Conservation (phyloP, 2,797 vertebrate species). For the Apodemus agrarius region DNA sequence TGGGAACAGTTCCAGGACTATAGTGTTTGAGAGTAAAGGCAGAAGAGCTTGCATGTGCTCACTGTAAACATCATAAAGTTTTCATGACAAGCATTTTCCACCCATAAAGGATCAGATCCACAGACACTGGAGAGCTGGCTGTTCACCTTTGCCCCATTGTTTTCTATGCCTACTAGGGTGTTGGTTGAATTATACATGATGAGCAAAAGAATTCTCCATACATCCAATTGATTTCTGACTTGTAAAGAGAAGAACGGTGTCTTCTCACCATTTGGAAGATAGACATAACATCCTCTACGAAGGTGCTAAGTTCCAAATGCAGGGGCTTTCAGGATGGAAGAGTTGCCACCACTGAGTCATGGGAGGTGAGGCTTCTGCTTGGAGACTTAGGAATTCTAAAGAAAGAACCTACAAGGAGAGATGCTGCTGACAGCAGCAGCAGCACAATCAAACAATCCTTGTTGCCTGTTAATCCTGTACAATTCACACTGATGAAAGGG, state of each 20-base stretch:
- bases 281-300: background rate
- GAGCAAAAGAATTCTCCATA: background rate
- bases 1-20: background rate
- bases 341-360: background rate
- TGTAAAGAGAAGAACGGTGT: background rate
- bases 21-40: background rate
- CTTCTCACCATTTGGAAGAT: background rate
- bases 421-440: background rate
- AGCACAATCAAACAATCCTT: conserved; percentile 59
- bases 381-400: background rate
- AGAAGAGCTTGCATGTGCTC: background rate
- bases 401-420: background rate
- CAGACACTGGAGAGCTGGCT: background rate
- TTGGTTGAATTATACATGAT: background rate
- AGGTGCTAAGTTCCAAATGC: background rate
- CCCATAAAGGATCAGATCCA: too few relatives aligned
- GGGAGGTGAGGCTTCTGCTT: background rate
- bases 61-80: background rate
- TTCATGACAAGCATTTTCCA: background rate
- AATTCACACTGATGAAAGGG: conserved; percentile 66
- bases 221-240: background rate
- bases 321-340: background rate
- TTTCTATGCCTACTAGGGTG: background rate
- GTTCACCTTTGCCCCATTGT: background rate
- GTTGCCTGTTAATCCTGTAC: conserved; percentile 75